A percentile compares a stretch with the other conserved stretches of the same genome.
phyloP scores from a whole-genome alignment of 2,113 vertebrate genomes.

The Otolemur garnettii region DNA sequence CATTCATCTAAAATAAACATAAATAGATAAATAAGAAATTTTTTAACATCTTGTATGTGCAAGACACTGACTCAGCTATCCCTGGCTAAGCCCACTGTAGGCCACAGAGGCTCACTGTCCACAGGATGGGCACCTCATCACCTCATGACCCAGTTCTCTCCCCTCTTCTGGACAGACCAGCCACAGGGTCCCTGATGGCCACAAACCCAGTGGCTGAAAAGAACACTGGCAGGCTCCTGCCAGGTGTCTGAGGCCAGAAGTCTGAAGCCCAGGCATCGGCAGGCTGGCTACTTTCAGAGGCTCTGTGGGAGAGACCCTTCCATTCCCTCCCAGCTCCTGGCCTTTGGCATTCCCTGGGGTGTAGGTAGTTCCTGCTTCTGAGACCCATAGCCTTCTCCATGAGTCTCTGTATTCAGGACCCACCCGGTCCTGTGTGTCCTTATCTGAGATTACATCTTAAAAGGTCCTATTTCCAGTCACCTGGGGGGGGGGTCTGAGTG shows the following conservation, averaged over 20 bases:
- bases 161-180: not conserved
- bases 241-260: fast-evolving
- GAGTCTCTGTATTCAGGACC: too few relatives aligned
- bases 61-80: not conserved
- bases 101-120: fast-evolving
- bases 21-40: too few relatives aligned
- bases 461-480: not conserved
- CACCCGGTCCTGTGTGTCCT: not conserved
- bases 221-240: not conserved
- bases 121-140: not conserved
- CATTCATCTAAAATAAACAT: too few relatives aligned
- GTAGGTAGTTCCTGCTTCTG: fast-evolving
- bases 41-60: not conserved
- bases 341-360: fast-evolving
- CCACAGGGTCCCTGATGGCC: fast-evolving
- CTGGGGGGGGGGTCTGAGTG: too few relatives aligned
- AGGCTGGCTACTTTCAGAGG: not conserved
- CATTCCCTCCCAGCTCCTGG: too few relatives aligned
- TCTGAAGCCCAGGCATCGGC: not conserved
- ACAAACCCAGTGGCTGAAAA: fast-evolving
- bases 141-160: not conserved
- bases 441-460: fast-evolving
- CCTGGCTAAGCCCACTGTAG: fast-evolving
- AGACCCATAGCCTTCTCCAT: fast-evolving
- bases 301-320: not conserved